Conservation (phyloP, 2,888 invertebrate species). For the Willowsia nigromaculata region DNA sequence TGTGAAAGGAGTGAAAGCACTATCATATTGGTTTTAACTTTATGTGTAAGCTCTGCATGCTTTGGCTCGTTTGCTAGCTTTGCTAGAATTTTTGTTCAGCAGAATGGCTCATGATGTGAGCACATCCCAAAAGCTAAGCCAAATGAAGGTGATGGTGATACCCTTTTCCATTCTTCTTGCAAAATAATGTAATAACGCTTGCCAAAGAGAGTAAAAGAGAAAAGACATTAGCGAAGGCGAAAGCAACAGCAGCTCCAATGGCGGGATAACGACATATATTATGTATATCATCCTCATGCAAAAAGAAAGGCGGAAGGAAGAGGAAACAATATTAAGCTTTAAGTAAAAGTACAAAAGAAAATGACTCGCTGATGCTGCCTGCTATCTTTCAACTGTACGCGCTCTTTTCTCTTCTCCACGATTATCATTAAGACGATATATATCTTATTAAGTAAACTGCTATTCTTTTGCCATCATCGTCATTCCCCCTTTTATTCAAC, state of each 20-base stretch:
- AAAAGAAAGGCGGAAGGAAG: not conserved
- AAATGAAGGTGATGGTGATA: slow-evolving; percentile 54
- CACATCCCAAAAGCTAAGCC: not conserved
- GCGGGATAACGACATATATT: slow-evolving; percentile 20
- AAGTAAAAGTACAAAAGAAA: slow-evolving; percentile 59
- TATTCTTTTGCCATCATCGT: slow-evolving; percentile 30
- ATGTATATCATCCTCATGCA: slow-evolving; percentile 23
- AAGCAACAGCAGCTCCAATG: slow-evolving; percentile 15
- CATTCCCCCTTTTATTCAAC: not conserved
- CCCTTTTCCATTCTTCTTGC: slow-evolving; percentile 37
- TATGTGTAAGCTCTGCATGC: not conserved
- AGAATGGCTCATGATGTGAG: not conserved
- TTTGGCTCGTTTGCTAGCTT: not conserved
- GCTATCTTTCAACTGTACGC: not conserved
- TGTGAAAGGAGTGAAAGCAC: not conserved
- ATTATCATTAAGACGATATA: slow-evolving; percentile 58
- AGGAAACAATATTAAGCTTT: slow-evolving; percentile 53
- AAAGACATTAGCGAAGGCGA: slow-evolving; percentile 42
- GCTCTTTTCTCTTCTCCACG: not conserved
- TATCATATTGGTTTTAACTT: slow-evolving; percentile 33
- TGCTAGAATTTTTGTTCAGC: not conserved
- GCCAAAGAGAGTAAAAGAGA: slow-evolving; percentile 22
- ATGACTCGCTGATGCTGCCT: slow-evolving; percentile 30
- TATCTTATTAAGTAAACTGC: slow-evolving; percentile 54
- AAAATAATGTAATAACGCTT: slow-evolving; percentile 47